Base-by-base conservation (phyloP, 2,888 invertebrate species). In the Pharmacophagus antenor region DNA sequence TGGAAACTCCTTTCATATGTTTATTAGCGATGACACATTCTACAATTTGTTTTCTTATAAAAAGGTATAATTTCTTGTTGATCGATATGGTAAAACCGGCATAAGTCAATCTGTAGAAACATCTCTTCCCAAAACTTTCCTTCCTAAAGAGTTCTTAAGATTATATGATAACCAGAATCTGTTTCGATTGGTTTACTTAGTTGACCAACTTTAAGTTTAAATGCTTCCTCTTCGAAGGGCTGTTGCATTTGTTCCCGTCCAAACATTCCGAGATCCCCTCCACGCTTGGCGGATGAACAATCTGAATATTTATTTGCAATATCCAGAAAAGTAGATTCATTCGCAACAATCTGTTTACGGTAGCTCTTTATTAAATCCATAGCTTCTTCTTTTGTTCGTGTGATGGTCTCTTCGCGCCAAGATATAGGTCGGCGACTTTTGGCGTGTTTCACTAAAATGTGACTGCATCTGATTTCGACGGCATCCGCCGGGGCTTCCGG, bases 121-220 rank as follows among this genome's bases (percentile, higher is more conserved):
- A n/a, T n/a, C 8, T 10, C 18, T 18, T 18, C n/a, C 4, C 18
- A 44, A 44, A 10, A 6, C 1, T 44, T 44, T 44, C 17, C 1
- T 51, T 10, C 61, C 77, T 94, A 99, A 76, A 94, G 96, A 63
- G 97, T 97, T 83, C 99, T 94, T 67, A 97, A 91, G 74, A 99
- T 99, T 72, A 99, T 95, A 86, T 99, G 99, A 68, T 98, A 94
- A 58, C 99, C 99, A 15, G 99, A 99, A 79, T 99, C 99, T 18
- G 99, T 98, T 70, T 95, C 95, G 2, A 99, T 95, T 0, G 97
- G 95, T 64, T 95, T 95, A 66, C 98, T 98, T 63, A 99, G 88
- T 83, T 99, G 97, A 8, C 98, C 98, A 25, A 99, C 95, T 88
- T 97, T 96, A 49, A 99, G 89, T 55, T 94, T 95, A 82, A 98